These are phyloP conservation scores for Grammomys dolichurus DNA, from an alignment of 2,113 vertebrate genomes.

Conservation along the genomic window DNA sequence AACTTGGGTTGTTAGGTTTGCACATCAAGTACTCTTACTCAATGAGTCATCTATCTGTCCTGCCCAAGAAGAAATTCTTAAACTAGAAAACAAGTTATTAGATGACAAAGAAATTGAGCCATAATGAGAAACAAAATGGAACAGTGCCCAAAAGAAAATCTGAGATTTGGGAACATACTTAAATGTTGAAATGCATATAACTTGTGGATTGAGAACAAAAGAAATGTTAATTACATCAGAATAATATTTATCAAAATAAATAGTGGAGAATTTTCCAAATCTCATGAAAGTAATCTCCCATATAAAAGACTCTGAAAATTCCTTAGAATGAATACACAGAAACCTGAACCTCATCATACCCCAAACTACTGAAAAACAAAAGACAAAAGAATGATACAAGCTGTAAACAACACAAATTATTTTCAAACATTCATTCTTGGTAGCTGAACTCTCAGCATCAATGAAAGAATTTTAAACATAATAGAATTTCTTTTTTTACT, in stretches of 20 bases:
- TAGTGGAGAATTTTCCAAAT: not conserved
- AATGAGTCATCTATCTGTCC: not conserved
- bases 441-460: not conserved
- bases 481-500: not conserved
- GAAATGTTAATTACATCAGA: not conserved
- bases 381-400: not conserved
- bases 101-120: not conserved
- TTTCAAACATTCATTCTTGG: not conserved
- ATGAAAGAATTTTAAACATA: not conserved
- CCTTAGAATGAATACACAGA: not conserved
- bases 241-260: not conserved
- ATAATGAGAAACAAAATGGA: not conserved
- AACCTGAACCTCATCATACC: not conserved
- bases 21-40: not conserved
- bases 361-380: not conserved
- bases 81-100: not conserved
- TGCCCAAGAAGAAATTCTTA: not conserved
- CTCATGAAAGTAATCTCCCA: not conserved
- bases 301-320: not conserved
- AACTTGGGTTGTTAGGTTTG: not conserved
- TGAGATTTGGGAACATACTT: not conserved
- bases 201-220: not conserved
- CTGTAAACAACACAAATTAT: not conserved
- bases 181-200: not conserved
- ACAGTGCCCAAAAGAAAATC: not conserved